Evolutionary conservation across 2,888 invertebrate species (phyloP), one percentile per base, ranked within the genome.

Genomic region (Opisthograptis luteolata): DNA sequence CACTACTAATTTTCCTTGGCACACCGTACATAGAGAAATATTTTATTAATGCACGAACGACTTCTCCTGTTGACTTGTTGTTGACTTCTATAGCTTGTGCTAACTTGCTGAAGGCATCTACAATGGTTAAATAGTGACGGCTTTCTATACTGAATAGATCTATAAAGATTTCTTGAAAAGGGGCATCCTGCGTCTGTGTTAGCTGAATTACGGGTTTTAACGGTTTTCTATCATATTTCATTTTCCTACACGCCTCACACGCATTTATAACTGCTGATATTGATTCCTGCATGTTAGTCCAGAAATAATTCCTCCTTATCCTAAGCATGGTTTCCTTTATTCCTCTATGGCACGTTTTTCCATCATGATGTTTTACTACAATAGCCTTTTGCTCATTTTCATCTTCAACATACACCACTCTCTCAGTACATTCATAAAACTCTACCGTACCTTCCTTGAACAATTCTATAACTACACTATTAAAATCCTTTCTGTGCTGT

Each of bases 31-130:
- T 35, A 5, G 56, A 60, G 15, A 67, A 67, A 25, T 63, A 67
- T 39, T 64, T 66, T 4, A 68, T 51, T 14, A 70, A 19, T 2
- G 66, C 59, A 46, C 50, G 49, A 3, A 65, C 46, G n/a, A 65
- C 54, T 60, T 67, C 64, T 0, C 62, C 60, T 3, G 66, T 66
- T 0, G 50, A 44, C 40, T 53, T 49, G 28, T 60, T 62, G 8
- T 37, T 6, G 9, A 71, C 55, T 15, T 58, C 32, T 0, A 67
- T 35, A 0, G 66, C 68, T 48, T 70, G 67, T 5, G 59, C 67
- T 40, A 68, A 14, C 52, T 68, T 67, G 6, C 31, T 32, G 5
- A 32, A 32, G 3, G 31, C 31, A 6, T 32, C 31, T 0, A 32
- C 6, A 3, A 32, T 15, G 2, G 17, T 17, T 1, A 32, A 7